Percentiles rank a stretch among this genome's conserved stretches.
Conservation (phyloP, 2,888 invertebrate genomes). For the Drosophila neutralis region DNA sequence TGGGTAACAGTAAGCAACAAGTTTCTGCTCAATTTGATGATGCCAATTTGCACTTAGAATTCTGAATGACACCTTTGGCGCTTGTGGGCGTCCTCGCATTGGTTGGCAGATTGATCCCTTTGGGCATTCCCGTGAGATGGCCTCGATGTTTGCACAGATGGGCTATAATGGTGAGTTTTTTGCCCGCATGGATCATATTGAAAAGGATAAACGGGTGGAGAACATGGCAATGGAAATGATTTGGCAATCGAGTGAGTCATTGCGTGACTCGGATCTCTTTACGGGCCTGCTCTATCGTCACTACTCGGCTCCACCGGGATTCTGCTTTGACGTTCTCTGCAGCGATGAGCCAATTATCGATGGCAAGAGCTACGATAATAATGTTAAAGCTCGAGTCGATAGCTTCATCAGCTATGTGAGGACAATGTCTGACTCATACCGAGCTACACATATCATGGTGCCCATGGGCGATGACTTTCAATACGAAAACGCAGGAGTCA, state of each 20-base stretch:
- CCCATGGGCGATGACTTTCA: constrained; percentile 97
- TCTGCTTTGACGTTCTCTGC: constrained; percentile 96
- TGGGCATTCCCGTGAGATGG: constrained; percentile 94
- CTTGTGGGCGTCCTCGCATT: constrained; percentile 90
- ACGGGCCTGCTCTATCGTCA: constrained; percentile 93
- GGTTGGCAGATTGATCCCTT: constrained; percentile 96
- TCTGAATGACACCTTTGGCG: constrained; percentile 89
- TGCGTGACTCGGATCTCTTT: constrained; percentile 89
- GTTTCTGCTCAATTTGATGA: background rate
- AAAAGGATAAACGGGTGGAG: constrained; percentile 88
- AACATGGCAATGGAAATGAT: constrained; percentile 91
- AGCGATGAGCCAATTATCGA: constrained; percentile 94
- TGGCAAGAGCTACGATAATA: constrained; percentile 92
- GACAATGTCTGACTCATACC: constrained; percentile 86
- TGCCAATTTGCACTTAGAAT: constrained; percentile 78
- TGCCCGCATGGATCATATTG: constrained; percentile 94
- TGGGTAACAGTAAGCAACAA: constrained; percentile 67
- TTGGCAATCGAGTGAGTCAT: constrained; percentile 91
- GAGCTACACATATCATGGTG: constrained; percentile 91
- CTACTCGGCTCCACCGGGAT: constrained; percentile 94
- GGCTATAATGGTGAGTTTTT: constrained; percentile 95
- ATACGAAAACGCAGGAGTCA: constrained; percentile 90
- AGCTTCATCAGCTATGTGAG: constrained; percentile 86
- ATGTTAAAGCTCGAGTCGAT: constrained; percentile 90
- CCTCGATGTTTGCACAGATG: constrained; percentile 91